phyloP scores from a whole-genome alignment of 2,113 vertebrate genomes.

The Clarias batrachus region DNA sequence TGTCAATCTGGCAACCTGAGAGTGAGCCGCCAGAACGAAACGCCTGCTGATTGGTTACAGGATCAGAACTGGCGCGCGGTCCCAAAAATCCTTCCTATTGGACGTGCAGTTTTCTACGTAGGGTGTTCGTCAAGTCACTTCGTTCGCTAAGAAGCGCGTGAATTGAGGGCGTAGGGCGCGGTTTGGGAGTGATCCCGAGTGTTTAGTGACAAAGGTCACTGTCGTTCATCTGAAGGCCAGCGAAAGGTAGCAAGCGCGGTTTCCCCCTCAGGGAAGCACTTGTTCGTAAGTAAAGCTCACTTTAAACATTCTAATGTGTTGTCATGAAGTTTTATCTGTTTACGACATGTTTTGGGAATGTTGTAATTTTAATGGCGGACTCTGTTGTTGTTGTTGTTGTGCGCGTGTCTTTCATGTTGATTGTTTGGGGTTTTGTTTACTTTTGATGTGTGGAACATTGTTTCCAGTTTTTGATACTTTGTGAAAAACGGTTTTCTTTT shows the following conservation, averaged over 20 bases:
- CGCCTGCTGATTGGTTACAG: background rate
- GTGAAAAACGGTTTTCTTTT: background rate
- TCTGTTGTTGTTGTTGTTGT: background rate
- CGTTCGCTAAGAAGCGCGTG: background rate
- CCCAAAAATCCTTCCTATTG: background rate
- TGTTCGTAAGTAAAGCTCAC: background rate
- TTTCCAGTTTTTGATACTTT: background rate
- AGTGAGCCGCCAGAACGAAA: background rate
- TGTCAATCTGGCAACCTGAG: slow-evolving; percentile 15
- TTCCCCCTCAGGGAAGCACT: background rate
- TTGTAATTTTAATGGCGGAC: background rate
- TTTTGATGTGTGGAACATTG: background rate
- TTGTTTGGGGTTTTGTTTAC: background rate
- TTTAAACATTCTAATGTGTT: background rate
- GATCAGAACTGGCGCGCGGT: background rate
- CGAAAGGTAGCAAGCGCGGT: background rate
- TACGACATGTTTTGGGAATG: background rate
- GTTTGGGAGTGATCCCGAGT: background rate
- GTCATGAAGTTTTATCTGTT: background rate
- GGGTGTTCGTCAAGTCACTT: background rate
- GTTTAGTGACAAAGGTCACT: slow-evolving; percentile 36
- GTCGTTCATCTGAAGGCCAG: slow-evolving; percentile 24
- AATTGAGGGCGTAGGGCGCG: background rate
- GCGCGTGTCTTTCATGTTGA: background rate
- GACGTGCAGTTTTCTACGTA: background rate